phyloP scores from a whole-genome alignment of 1,140 invertebrate species.

The Chrysopa pallens region DNA sequence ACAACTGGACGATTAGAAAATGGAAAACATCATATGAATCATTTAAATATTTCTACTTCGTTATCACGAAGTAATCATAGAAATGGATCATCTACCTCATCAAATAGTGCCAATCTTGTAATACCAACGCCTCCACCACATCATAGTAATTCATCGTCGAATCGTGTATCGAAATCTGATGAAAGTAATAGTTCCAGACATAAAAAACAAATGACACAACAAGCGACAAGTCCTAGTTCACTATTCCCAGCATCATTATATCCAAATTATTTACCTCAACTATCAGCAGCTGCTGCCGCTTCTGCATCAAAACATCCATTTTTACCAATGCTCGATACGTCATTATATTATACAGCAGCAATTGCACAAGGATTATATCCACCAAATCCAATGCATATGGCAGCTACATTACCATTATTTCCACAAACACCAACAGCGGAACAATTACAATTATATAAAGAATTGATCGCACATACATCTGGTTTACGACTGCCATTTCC shows the following conservation, averaged over 20 bases:
- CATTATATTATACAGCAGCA: constrained; percentile 17
- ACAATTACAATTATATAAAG: constrained; percentile 25
- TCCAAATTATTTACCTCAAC: too few species aligned
- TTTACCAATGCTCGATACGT: constrained; percentile 18
- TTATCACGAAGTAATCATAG: background rate
- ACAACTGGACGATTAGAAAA: too few species aligned
- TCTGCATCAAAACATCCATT: constrained; percentile 9
- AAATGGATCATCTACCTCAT: background rate
- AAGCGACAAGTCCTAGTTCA: too few species aligned
- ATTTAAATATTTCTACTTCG: too few species aligned
- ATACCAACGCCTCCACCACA: background rate
- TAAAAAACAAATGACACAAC: too few species aligned
- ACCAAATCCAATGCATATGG: constrained; percentile 7
- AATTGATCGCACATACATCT: constrained; percentile 16
- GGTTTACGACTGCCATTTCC: constrained; percentile 11
- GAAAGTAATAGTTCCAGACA: too few species aligned
- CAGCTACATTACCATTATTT: constrained; percentile 10
- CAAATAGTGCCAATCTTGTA: background rate
- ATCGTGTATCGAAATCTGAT: too few species aligned
- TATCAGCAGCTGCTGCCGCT: too few species aligned
- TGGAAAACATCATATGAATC: too few species aligned
- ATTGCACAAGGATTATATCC: constrained; percentile 13
- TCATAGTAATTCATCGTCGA: too few species aligned
- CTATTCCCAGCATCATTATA: too few species aligned
- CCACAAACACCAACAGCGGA: constrained; percentile 15